A percentile compares a stretch with the other conserved stretches of the same genome.
phyloP scores from a whole-genome alignment of 2,888 invertebrate species.

The Chalcosyrphus nemorum region DNA sequence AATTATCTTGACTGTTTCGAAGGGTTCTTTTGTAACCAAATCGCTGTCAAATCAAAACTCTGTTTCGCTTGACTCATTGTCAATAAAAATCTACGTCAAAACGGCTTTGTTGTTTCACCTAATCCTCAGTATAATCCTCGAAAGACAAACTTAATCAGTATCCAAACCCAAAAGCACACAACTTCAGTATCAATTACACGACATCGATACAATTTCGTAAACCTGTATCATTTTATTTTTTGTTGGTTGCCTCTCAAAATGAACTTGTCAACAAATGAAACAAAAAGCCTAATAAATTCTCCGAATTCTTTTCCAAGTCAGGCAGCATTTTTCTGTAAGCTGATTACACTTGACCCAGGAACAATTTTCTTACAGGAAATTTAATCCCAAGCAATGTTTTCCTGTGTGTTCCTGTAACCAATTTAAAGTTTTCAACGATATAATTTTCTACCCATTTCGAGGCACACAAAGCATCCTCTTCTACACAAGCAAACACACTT shows the following conservation, averaged over 20 bases:
- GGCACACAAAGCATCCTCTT: not conserved
- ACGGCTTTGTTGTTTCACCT: not conserved
- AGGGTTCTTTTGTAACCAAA: no score
- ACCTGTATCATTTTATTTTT: not conserved
- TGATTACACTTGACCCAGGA: constrained; percentile 1
- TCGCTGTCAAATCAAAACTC: no score
- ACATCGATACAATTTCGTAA: not conserved
- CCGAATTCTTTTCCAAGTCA: not conserved
- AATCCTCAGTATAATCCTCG: not conserved
- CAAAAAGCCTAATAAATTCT: not conserved
- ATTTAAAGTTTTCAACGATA: constrained; percentile 8
- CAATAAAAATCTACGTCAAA: not conserved
- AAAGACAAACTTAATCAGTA: not conserved
- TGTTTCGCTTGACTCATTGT: not conserved
- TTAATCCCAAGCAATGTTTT: not conserved
- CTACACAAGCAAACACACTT: constrained; percentile 25
- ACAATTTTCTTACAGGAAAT: not conserved
- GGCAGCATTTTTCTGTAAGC: not conserved
- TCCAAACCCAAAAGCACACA: not conserved
- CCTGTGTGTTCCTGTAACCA: constrained; percentile 1
- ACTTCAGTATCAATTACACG: not conserved
- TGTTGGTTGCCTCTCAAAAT: not conserved
- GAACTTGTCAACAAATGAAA: not conserved
- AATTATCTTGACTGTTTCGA: no score
- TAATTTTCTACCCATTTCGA: not conserved